Conservation (phyloP, 2,888 invertebrate genomes). For the Embidobia sp. region DNA sequence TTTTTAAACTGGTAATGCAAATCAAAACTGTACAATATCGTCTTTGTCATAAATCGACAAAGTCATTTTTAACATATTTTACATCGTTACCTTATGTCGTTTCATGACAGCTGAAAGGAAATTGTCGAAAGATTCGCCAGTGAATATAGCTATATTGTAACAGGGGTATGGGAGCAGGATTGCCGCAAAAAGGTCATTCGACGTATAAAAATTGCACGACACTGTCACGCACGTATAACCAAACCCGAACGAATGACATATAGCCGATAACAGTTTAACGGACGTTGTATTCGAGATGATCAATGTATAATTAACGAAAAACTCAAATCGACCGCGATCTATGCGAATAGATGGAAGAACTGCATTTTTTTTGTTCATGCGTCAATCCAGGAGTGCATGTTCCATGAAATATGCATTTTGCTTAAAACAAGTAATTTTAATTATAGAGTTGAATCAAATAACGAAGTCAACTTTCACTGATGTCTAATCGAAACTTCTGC, state of each 20-base stretch:
- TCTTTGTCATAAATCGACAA: slow-evolving; percentile 27
- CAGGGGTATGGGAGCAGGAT: too few species aligned
- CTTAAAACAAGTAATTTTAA: slow-evolving; percentile 24
- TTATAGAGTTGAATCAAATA: slow-evolving; percentile 9
- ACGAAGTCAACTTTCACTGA: neutral
- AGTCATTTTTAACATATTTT: slow-evolving; percentile 40
- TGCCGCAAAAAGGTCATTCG: slow-evolving; percentile 42
- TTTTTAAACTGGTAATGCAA: too few species aligned
- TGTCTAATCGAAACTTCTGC: neutral
- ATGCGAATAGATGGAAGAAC: slow-evolving; percentile 10
- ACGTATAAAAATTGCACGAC: slow-evolving; percentile 48
- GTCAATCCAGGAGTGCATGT: neutral
- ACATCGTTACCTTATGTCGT: slow-evolving; percentile 48
- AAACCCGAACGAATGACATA: slow-evolving; percentile 26
- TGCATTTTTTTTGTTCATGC: neutral
- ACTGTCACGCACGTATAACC: slow-evolving; percentile 50
- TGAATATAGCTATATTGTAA: slow-evolving; percentile 47
- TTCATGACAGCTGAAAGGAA: slow-evolving; percentile 47
- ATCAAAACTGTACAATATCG: neutral
- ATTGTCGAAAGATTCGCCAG: slow-evolving; percentile 41
- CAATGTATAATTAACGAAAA: slow-evolving; percentile 40
- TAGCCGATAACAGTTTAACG: slow-evolving; percentile 48
- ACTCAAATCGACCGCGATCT: slow-evolving; percentile 29
- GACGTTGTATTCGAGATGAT: slow-evolving; percentile 34
- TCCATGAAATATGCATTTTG: slow-evolving; percentile 17